Evolutionary conservation across 2,797 vertebrate species (phyloP).

Genomic region (Pangasius macronema): DNA sequence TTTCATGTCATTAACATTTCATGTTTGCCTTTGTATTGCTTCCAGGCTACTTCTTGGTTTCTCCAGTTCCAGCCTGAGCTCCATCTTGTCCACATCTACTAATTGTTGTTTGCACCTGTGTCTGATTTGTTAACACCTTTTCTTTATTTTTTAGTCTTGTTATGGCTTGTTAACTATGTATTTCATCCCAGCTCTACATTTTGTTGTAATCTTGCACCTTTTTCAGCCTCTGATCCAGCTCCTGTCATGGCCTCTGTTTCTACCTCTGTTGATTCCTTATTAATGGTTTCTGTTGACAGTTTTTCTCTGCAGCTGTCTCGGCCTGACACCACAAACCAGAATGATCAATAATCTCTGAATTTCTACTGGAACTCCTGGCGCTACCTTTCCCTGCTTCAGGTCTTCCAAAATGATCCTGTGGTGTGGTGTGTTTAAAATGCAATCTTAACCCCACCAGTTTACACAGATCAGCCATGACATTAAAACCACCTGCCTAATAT

Average conservation of each 20-base stretch:
- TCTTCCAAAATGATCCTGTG: neutral
- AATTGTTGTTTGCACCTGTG: neutral
- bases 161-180: neutral
- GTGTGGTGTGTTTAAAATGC: neutral
- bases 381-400: neutral
- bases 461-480: too few species aligned
- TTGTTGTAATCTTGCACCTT: neutral
- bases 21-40: neutral
- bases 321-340: slow-evolving; percentile 12
- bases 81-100: neutral
- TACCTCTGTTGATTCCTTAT: neutral
- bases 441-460: neutral
- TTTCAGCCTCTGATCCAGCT: neutral
- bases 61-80: neutral
- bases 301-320: slow-evolving; percentile 1
- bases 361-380: neutral
- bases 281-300: neutral
- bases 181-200: neutral
- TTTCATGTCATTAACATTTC: slow-evolving; percentile 13
- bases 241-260: neutral
- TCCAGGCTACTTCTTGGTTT: neutral
- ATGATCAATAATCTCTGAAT: neutral
- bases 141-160: neutral
- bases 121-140: neutral
- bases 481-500: too few species aligned